These are phyloP conservation scores for Syngnathoides biaculeatus DNA, from an alignment of 2,113 vertebrate genomes.

Conservation along the genomic window DNA sequence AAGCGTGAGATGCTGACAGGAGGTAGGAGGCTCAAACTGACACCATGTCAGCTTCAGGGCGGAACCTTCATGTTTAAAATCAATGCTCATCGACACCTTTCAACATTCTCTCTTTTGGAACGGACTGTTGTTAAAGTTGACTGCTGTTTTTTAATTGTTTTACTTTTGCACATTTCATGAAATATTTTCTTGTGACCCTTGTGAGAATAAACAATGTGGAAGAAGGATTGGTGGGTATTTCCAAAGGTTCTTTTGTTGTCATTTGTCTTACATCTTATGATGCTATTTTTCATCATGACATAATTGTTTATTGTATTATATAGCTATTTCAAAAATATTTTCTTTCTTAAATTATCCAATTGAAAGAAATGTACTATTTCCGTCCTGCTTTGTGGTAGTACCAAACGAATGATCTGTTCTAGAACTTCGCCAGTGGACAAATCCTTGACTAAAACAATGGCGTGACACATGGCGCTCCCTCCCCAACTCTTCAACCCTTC, in stretches of 20 bases:
- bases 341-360: too few relatives aligned
- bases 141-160: background rate
- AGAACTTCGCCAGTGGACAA: constrained; percentile 30
- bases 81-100: constrained; percentile 22
- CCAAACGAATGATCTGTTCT: constrained; percentile 44
- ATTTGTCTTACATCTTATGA: too few relatives aligned
- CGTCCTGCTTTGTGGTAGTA: background rate
- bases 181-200: too few relatives aligned
- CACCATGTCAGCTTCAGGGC: constrained; percentile 47
- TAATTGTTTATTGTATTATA: too few relatives aligned
- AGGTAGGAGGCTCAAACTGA: constrained; percentile 33
- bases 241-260: background rate
- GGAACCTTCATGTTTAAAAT: constrained; percentile 58
- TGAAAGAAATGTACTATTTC: background rate
- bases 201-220: too few relatives aligned
- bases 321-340: too few relatives aligned
- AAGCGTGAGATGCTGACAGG: constrained; percentile 45
- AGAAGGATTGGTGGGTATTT: too few relatives aligned
- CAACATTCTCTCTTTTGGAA: constrained; percentile 3
- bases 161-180: too few relatives aligned
- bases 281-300: background rate
- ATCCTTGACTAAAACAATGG: constrained; percentile 40
- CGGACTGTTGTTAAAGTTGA: background rate
- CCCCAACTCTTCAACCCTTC: background rate
- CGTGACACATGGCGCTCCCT: constrained; percentile 34